phyloP scores from a whole-genome alignment of 2,113 vertebrate species.

The Heterocephalus glaber region DNA sequence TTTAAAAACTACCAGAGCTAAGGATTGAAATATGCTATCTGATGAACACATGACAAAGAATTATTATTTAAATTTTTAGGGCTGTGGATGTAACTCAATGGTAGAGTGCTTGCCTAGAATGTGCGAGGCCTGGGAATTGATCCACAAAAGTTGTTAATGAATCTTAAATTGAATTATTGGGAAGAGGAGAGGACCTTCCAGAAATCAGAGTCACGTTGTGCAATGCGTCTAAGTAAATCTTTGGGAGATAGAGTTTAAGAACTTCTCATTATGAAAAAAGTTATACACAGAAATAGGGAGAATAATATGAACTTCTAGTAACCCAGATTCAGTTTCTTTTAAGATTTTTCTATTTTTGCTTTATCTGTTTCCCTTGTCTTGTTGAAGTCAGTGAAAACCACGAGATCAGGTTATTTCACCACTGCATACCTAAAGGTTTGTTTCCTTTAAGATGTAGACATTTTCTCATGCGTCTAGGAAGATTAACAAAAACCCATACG shows the following conservation, averaged over 20 bases:
- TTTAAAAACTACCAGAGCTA: background rate
- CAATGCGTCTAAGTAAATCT: background rate
- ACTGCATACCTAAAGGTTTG: background rate
- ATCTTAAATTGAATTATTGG: constrained; percentile 21
- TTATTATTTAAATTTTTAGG: background rate
- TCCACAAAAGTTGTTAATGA: background rate
- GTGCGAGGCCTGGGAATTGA: too few relatives aligned
- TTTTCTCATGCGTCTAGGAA: background rate
- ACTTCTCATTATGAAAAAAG: background rate
- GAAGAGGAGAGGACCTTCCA: background rate
- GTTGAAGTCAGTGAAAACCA: background rate
- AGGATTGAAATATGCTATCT: background rate
- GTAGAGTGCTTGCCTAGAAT: too few relatives aligned
- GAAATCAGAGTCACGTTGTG: background rate
- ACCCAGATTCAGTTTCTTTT: background rate
- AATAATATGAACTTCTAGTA: background rate
- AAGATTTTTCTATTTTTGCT: background rate
- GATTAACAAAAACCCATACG: background rate
- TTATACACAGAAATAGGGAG: background rate
- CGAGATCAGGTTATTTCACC: background rate
- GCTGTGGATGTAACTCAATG: too few relatives aligned
- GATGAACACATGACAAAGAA: background rate
- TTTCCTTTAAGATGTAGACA: background rate
- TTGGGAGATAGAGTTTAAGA: background rate
- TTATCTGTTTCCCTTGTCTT: background rate